Percentiles rank a stretch among this genome's conserved stretches.
These are phyloP conservation scores for Andricus curvator DNA, from an alignment of 2,888 invertebrate species.

Conservation along the genomic window DNA sequence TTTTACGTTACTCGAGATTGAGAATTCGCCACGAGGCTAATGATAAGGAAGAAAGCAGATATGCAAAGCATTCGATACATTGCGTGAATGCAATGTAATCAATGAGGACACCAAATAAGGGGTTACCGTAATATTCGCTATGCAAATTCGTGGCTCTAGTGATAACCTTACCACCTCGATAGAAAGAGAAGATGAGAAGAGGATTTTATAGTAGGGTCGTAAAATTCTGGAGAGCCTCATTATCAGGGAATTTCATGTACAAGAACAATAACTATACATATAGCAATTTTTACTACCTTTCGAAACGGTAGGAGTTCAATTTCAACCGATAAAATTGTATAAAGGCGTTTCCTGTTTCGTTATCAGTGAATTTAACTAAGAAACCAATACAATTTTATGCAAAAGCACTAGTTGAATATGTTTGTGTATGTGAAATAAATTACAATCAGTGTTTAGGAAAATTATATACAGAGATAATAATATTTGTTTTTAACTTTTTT, in stretches of 20 bases:
- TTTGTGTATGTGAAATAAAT: background rate
- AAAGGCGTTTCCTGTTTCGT: slow-evolving; percentile 25
- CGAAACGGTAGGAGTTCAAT: background rate
- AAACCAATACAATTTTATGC: background rate
- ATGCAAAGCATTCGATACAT: slow-evolving; percentile 22
- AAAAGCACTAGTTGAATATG: background rate
- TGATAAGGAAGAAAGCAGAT: slow-evolving; percentile 34
- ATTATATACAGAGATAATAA: background rate
- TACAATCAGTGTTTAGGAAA: background rate
- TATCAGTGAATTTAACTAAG: slow-evolving; percentile 24
- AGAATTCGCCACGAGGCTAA: background rate
- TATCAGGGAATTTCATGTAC: slow-evolving; percentile 25
- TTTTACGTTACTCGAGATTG: slow-evolving; percentile 20
- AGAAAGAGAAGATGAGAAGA: background rate
- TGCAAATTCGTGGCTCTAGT: slow-evolving; percentile 12
- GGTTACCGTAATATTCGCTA: slow-evolving; percentile 35
- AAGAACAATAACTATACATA: slow-evolving; percentile 36
- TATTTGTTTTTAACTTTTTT: background rate
- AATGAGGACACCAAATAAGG: slow-evolving; percentile 34
- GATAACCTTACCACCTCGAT: slow-evolving; percentile 28
- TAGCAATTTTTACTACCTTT: slow-evolving; percentile 12
- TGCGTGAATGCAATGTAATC: slow-evolving; percentile 17
- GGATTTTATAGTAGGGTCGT: background rate
- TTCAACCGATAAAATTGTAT: background rate
- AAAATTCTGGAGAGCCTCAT: slow-evolving; percentile 14